Evolutionary conservation across 1,140 invertebrate genomes (phyloP), one percentile per base, ranked within the genome.

Genomic region (Platyscapa corneri): DNA sequence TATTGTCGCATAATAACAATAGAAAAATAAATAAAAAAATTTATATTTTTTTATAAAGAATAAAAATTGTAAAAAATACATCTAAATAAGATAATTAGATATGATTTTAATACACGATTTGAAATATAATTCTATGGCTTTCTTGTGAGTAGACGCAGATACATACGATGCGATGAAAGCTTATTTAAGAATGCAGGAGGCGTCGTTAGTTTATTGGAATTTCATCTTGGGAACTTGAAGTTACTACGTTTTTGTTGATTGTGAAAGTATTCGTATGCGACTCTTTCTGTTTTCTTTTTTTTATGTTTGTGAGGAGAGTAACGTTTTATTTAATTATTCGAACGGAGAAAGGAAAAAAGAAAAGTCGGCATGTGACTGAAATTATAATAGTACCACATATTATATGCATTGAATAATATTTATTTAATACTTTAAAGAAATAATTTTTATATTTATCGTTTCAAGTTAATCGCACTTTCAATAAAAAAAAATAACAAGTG

Each of bases 141-240:
- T 60, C 23, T 10, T 60, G 56, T 5, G 14, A 3, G 27, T 14
- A 27, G 7, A 20, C 18, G 18, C 18, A 53, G 5, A 56, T 0
- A 60, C 56, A 3, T 27, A 60, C 56, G 10, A n/a, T 56, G 30
- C 64, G 42, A 72, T 72, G 39, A 46, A 90, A 91, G 91, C 89
- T 88, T 83, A 87, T 88, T 83, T 82, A 64, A 75, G 74, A 88
- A 89, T 88, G 82, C 84, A 70, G 56, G 30, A 70, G 65, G n/a
- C 79, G 84, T 87, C 82, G 78, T 42, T 72, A 39, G 76, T 79
- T 87, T 56, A 65, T 76, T 77, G 56, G 64, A 53, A 88, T 85
- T 86, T 83, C 60, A 83, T 39, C 60, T 60, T n/a, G 60, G n/a
- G 23, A 77, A 75, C 60, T 75, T 42, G 42, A 27, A 18, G 39